Conservation (phyloP, 2,797 vertebrate genomes). For the Phyllotis vaccarum region DNA sequence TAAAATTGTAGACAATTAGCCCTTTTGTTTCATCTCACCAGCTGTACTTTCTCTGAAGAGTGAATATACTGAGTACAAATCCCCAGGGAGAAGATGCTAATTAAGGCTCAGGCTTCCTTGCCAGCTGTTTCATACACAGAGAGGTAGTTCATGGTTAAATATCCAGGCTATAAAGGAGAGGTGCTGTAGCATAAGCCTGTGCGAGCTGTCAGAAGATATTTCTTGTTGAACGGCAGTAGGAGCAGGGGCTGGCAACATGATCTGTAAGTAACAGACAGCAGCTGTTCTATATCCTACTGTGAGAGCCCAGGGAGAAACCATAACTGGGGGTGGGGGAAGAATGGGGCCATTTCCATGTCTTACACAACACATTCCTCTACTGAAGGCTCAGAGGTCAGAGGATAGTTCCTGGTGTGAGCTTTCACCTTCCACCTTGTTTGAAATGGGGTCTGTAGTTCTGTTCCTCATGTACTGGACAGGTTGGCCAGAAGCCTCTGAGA, state of each 20-base stretch:
- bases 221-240: constrained; percentile 53
- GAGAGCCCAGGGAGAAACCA: neutral
- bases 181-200: neutral
- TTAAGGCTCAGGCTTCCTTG: constrained; percentile 84
- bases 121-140: constrained; percentile 83
- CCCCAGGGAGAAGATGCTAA: constrained; percentile 83
- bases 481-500: neutral
- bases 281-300: constrained; percentile 30
- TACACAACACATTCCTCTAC: constrained; percentile 60
- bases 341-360: constrained; percentile 45
- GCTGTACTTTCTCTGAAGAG: constrained; percentile 80
- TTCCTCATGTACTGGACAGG: too few species aligned
- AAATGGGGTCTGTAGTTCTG: neutral
- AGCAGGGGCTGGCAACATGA: neutral
- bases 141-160: constrained; percentile 78
- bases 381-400: neutral
- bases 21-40: constrained; percentile 78
- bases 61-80: constrained; percentile 84
- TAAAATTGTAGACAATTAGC: constrained; percentile 52
- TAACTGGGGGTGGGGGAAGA: neutral
- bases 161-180: constrained; percentile 66
- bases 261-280: constrained; percentile 53
- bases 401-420: neutral
- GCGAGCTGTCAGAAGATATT: constrained; percentile 69
- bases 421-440: neutral